phyloP scores from a whole-genome alignment of 1,140 invertebrate species.

The Drosophila ironensis region DNA sequence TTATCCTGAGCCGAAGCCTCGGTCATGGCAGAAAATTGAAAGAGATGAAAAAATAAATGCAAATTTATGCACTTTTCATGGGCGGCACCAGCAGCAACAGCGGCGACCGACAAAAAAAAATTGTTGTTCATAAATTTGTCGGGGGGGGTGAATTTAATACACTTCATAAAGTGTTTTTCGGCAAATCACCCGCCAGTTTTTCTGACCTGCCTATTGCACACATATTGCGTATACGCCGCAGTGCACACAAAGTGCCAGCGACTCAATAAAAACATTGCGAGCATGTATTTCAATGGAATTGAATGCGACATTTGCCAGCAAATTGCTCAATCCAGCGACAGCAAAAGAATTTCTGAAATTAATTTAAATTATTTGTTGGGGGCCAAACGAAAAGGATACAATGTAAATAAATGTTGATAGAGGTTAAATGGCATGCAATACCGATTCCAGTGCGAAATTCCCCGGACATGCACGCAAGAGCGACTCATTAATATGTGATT shows the following conservation, averaged over 20 bases:
- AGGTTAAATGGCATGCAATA: slow-evolving; percentile 31
- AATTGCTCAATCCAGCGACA: slow-evolving; percentile 1
- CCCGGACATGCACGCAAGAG: no score
- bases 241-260: slow-evolving; percentile 49
- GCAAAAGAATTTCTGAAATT: slow-evolving; percentile 44
- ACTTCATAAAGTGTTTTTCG: slow-evolving; percentile 62
- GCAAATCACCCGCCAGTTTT: slow-evolving; percentile 33
- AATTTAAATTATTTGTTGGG: slow-evolving; percentile 58
- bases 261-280: slow-evolving; percentile 43
- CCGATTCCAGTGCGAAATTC: slow-evolving; percentile 39
- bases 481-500: neutral
- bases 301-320: slow-evolving; percentile 18
- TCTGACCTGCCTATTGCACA: slow-evolving; percentile 38
- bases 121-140: slow-evolving; percentile 29
- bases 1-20: slow-evolving; percentile 19
- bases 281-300: slow-evolving; percentile 29
- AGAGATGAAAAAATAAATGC: slow-evolving; percentile 57
- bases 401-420: slow-evolving; percentile 22
- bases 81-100: no score
- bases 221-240: slow-evolving; percentile 68
- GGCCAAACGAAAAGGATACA: neutral
- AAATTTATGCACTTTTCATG: slow-evolving; percentile 75
- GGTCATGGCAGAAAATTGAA: slow-evolving; percentile 14
- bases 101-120: slow-evolving; percentile 34
- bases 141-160: slow-evolving; percentile 59